Conservation (phyloP, 1,140 invertebrate genomes). For the Pseudobourletiella spinata region DNA sequence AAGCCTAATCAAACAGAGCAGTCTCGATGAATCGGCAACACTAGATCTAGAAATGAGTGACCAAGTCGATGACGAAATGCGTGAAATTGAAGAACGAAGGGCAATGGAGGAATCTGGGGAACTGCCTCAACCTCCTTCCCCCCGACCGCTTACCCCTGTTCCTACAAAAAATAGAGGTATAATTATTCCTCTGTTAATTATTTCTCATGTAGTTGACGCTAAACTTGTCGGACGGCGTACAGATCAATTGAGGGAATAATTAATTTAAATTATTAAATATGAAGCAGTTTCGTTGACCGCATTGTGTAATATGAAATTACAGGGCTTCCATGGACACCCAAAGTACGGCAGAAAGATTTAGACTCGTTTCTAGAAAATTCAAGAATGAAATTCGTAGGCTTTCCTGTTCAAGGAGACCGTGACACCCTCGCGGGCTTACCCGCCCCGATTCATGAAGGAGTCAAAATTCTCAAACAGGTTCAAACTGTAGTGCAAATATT, state of each 20-base stretch:
- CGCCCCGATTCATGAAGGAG: constrained; percentile 88
- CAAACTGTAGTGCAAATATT: no score
- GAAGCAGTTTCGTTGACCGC: no score
- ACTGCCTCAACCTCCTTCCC: constrained; percentile 44
- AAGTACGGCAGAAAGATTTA: constrained; percentile 89
- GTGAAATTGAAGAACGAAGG: constrained; percentile 44
- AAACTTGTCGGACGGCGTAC: no score
- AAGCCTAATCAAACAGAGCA: constrained; percentile 86
- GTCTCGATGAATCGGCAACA: constrained; percentile 72
- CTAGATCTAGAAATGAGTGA: constrained; percentile 51
- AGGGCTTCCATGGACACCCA: constrained; percentile 87
- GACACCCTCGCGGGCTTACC: constrained; percentile 80
- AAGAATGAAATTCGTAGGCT: constrained; percentile 90
- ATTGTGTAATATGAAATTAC: neutral
- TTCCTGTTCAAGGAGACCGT: constrained; percentile 70
- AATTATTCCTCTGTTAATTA: neutral
- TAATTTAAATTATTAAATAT: no score
- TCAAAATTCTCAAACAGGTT: constrained; percentile 72
- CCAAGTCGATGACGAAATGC: constrained; percentile 40
- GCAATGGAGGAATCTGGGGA: constrained; percentile 41
- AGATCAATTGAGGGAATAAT: no score
- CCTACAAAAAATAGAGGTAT: constrained; percentile 39
- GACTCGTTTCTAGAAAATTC: constrained; percentile 85
- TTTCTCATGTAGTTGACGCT: constrained; percentile 5
- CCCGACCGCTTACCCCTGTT: constrained; percentile 46